Evolutionary conservation across 2,113 vertebrate genomes (phyloP), one percentile per base, ranked within the genome.

Genomic region (Puntigrus tetrazona): DNA sequence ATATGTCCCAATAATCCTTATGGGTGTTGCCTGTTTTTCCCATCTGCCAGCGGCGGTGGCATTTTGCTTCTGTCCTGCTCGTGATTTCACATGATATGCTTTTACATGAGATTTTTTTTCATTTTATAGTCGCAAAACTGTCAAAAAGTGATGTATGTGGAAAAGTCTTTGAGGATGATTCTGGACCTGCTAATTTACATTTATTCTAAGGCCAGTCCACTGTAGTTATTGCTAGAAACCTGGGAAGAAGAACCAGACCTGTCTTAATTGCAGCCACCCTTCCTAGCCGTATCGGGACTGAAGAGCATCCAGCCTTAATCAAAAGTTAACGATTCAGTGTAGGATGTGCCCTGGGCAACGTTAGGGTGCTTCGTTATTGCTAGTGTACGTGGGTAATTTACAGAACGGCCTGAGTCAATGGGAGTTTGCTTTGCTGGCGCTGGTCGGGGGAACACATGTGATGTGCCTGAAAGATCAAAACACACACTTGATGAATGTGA

Each of bases 381-480:
- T 73, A 45, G 85, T 47, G 82, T 77, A 31, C 67, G 72, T 57
- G 73, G 63, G 69, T 76, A 70, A 78, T 85, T 83, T 63, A 73
- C 86, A 50, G 74, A 77, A 55, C 45, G 10, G 43, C 47, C 83
- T 65, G 80, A 86, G 89, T 87, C 87, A 87, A 89, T 89, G 79
- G 88, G 76, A 89, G 94, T 94, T 94, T 92, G 91, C 91, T 45
- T 80, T 80, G 85, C 93, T 90, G 94, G 90, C 92, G 91, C 94
- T 95, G 96, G 96, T 97, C 95, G 96, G 93, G 93, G 91, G 86
- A 89, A 90, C 91, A 95, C 95, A 94, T 95, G 93, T 95, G 97
- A 96, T 96, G 94, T 97, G 97, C 96, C 96, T 97, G 94, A 97
- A 92, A 97, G 97, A 98, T 98, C 97, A 99, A 98, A 96, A 94